Conservation (phyloP, 2,113 vertebrate genomes). For the Rattus rattus region DNA sequence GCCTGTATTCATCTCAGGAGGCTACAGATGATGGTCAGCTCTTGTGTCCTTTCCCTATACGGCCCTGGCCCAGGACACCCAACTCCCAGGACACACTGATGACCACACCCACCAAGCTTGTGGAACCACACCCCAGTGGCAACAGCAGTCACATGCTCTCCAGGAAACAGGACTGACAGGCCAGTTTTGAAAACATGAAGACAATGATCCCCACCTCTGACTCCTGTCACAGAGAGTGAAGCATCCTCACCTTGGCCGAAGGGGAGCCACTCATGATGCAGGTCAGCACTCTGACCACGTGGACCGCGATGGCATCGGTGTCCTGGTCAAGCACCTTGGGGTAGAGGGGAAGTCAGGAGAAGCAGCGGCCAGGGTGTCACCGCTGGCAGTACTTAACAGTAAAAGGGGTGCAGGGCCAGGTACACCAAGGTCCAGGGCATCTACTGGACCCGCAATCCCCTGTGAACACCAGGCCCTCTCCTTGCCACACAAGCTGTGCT, state of each 20-base stretch:
- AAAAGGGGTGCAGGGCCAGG: background rate
- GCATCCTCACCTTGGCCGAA: constrained; percentile 93
- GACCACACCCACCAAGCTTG: background rate
- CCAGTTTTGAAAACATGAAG: background rate
- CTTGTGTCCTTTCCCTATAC: background rate
- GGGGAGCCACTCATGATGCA: constrained; percentile 97
- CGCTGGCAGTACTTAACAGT: constrained; percentile 1
- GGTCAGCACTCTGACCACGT: constrained; percentile 94
- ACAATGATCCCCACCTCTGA: background rate
- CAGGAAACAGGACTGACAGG: background rate
- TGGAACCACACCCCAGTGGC: background rate
- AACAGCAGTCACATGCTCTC: background rate
- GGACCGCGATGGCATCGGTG: constrained; percentile 93
- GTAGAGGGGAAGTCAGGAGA: constrained; percentile 46
- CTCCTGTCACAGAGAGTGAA: rapidly evolving
- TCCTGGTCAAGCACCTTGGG: constrained; percentile 89
- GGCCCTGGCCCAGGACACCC: background rate
- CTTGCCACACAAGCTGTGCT: background rate
- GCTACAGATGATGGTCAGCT: background rate
- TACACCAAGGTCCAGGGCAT: background rate
- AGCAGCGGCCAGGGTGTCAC: background rate
- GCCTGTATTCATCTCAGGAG: background rate
- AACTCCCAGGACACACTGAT: background rate
- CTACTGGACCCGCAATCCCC: background rate
- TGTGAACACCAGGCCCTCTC: background rate